These are phyloP conservation scores for Ammospiza maritima DNA, from an alignment of 2,797 vertebrate species.

Conservation along the genomic window DNA sequence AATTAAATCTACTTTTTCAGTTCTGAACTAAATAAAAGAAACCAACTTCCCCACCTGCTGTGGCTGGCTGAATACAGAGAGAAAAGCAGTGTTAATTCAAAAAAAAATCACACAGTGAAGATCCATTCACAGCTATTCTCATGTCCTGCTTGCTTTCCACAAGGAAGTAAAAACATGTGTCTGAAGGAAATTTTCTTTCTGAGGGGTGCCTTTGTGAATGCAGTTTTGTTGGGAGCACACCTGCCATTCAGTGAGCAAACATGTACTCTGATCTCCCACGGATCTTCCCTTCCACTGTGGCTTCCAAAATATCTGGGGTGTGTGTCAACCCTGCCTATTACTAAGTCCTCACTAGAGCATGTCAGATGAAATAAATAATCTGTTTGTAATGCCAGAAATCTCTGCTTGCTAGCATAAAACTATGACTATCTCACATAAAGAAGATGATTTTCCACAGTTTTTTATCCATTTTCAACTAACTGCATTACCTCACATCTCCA, in stretches of 20 bases:
- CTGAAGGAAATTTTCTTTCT: background rate
- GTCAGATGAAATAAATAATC: background rate
- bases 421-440: background rate
- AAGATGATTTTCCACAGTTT: background rate
- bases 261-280: background rate
- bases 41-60: background rate
- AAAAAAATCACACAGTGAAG: background rate
- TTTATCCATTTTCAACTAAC: background rate
- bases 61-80: background rate
- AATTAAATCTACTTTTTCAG: background rate
- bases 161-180: background rate
- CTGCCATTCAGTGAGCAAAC: background rate
- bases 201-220: background rate
- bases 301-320: background rate
- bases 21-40: constrained; percentile 29
- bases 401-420: background rate
- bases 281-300: background rate
- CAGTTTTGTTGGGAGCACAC: background rate
- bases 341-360: background rate
- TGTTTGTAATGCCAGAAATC: background rate
- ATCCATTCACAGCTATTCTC: background rate
- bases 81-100: constrained; percentile 18
- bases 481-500: background rate
- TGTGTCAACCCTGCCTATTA: background rate
- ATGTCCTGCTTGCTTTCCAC: background rate